Evolutionary conservation across 2,113 vertebrate species (phyloP), one percentile per base, ranked within the genome.

Genomic region (Crocuta crocuta): DNA sequence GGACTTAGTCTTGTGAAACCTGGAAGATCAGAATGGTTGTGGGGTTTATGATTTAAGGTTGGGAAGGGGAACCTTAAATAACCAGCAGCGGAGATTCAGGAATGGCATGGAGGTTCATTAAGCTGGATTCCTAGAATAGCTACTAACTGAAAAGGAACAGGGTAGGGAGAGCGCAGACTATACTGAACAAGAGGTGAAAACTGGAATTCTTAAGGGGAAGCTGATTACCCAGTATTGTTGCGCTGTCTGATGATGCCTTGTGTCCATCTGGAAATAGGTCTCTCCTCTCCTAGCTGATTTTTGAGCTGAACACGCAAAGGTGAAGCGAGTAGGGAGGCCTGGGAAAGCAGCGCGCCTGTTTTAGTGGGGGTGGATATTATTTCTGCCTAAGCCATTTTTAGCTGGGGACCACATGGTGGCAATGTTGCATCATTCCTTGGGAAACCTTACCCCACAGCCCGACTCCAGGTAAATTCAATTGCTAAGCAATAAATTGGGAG

Each of bases 401-500:
- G 0, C 5, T 0, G 7, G 17, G 0, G 50, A 82, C 89, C 99
- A 98, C 98, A 83, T 0, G 99, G 97, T 98, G 99, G 98, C 98
- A 98, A 13, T 98, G 94, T 99, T 98, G 98, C 65, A 97, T 89
- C 17, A 1, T 92, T 94, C 19, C 96, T 98, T 35, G 85, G 0
- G 1, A 53, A 28, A 55, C 13, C 1, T 1, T 61, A 23, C 0
- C 26, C 50, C 31, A 1, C 1, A 3, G 66, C 65, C 2, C 1
- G 16, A 78, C n/a, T 70, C 55, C 70, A 89, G 93, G 89, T 87
- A 17, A 39, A 95, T 95, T 97, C 61, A 87, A 98, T 93, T 91
- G 90, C 96, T 45, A 89, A 98, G 95, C 96, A 97, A 97, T 98
- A 98, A 98, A 94, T 70, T 97, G 97, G 91, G 96, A 97, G 98